Conservation (phyloP, 2,797 vertebrate genomes). For the Tragopan temminckii region DNA sequence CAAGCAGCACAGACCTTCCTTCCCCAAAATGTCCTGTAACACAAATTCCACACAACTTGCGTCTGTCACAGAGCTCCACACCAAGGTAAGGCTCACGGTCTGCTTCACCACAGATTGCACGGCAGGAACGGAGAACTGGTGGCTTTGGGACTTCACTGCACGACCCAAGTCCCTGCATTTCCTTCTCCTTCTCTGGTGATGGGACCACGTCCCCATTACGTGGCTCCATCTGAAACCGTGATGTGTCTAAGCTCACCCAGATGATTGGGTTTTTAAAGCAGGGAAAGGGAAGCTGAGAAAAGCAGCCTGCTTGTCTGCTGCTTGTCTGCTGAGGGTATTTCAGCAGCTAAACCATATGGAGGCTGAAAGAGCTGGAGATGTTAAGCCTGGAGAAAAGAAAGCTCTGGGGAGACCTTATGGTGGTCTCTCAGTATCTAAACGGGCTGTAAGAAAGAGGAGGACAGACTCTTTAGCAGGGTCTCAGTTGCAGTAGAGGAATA, state of each 20-base stretch:
- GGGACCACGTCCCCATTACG: background rate
- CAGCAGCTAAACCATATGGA: background rate
- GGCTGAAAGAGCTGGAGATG: background rate
- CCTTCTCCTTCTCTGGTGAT: background rate
- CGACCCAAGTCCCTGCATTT: background rate
- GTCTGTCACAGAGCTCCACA: background rate
- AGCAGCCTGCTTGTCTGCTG: rapidly evolving
- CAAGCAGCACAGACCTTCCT: background rate
- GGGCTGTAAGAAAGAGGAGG: no score
- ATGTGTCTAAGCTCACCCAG: background rate
- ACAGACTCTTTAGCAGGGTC: no score
- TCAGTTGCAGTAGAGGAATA: no score
- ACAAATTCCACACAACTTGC: background rate
- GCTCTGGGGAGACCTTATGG: no score
- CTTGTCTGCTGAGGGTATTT: background rate
- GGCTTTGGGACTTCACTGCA: rapidly evolving
- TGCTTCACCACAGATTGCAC: rapidly evolving
- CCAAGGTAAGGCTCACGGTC: background rate
- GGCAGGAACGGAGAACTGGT: background rate
- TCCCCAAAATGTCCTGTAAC: background rate
- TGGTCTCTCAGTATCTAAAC: no score
- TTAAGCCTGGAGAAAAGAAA: no score
- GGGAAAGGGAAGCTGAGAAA: background rate
- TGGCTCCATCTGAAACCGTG: background rate
- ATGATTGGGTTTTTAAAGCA: background rate